Conservation (phyloP, 2,888 invertebrate species). For the Catocala sponsa region DNA sequence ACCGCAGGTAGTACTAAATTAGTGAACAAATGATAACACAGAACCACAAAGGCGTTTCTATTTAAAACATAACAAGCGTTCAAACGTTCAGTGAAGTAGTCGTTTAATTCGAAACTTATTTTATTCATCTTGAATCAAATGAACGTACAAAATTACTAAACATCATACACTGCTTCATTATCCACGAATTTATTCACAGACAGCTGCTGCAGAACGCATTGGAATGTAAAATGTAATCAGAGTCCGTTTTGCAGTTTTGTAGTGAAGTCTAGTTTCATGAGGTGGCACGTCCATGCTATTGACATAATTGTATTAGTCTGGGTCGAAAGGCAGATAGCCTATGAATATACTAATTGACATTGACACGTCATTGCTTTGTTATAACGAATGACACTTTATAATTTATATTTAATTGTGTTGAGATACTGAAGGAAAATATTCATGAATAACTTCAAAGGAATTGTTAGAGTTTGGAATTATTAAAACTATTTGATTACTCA, state of each 20-base stretch:
- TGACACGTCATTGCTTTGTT: conserved; percentile 37
- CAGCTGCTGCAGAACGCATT: conserved; percentile 12
- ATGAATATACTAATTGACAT: conserved; percentile 45
- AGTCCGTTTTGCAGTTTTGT: conserved; percentile 30
- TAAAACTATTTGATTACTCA: too few relatives aligned
- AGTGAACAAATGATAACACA: neutral
- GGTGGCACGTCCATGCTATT: conserved; percentile 44
- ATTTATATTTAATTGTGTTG: too few relatives aligned
- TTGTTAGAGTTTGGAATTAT: too few relatives aligned
- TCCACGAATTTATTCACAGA: conserved; percentile 2
- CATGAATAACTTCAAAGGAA: too few relatives aligned
- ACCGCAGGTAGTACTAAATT: neutral
- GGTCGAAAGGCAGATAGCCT: conserved; percentile 32
- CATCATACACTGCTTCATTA: conserved; percentile 10
- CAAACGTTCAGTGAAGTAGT: neutral
- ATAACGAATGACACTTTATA: too few relatives aligned
- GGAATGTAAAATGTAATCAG: conserved; percentile 34
- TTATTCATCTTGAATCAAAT: neutral
- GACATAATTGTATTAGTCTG: conserved; percentile 58
- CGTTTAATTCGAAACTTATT: neutral
- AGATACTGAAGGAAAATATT: too few relatives aligned
- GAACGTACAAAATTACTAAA: neutral
- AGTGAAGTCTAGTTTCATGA: conserved; percentile 27
- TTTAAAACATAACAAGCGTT: neutral
- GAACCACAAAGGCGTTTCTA: neutral